Conservation (phyloP, 92 coral and sea anemone species). For the Heteractis magnifica region DNA sequence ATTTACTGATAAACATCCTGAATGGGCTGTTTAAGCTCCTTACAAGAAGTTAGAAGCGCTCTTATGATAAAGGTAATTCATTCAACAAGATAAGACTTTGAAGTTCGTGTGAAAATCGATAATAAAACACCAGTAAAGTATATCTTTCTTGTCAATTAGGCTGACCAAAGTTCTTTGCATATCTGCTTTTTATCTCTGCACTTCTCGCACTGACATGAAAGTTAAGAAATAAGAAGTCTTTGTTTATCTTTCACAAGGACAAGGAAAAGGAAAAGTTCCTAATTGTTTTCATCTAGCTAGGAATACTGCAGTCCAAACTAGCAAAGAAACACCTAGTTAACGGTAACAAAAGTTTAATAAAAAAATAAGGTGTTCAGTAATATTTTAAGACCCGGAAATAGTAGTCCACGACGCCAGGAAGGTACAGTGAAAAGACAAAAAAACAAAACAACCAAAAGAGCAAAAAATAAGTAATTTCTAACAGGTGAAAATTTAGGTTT, state of each 20-base stretch:
- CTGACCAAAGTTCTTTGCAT: neutral
- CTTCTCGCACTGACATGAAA: neutral
- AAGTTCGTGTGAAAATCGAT: neutral
- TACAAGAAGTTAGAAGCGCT: neutral
- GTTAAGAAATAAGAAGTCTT: neutral
- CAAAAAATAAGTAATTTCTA: neutral
- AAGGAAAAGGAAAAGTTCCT: neutral
- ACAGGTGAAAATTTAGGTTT: neutral
- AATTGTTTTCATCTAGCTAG: neutral
- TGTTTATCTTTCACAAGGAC: neutral
- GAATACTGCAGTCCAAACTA: neutral
- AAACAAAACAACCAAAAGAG: neutral
- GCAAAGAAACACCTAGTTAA: neutral
- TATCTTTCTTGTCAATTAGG: constrained; percentile 5
- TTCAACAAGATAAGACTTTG: neutral
- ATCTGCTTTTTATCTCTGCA: neutral
- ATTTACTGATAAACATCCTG: neutral
- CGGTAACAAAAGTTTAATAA: neutral
- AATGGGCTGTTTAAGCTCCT: neutral
- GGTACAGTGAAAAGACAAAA: neutral
- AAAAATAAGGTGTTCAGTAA: neutral
- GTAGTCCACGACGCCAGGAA: neutral
- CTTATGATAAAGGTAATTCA: neutral
- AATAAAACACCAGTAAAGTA: neutral
- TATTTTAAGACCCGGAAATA: constrained; percentile 5